phyloP scores from a whole-genome alignment of 2,113 vertebrate genomes.

The Merops nubicus region DNA sequence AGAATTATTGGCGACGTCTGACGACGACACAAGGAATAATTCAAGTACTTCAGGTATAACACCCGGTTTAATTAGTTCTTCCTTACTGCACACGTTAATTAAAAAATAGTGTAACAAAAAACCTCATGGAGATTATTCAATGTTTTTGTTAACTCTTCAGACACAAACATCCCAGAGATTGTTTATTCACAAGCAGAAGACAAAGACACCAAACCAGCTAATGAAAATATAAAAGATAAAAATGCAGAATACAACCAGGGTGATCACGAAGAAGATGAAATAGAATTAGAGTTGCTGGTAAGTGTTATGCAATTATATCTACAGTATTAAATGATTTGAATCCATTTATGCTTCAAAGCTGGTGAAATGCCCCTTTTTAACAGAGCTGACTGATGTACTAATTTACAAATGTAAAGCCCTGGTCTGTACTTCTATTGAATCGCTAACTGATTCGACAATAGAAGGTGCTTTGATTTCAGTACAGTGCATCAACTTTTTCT shows the following conservation, averaged over 20 bases:
- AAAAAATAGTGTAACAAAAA: constrained; percentile 6
- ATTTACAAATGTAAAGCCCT: constrained; percentile 70
- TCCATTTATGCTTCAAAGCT: constrained; percentile 71
- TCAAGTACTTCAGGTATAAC: constrained; percentile 73
- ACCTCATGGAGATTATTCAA: neutral
- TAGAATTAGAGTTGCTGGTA: constrained; percentile 80
- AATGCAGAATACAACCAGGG: constrained; percentile 46
- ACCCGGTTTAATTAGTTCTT: constrained; percentile 37
- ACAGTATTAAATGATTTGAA: constrained; percentile 66
- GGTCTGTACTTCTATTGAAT: constrained; percentile 50
- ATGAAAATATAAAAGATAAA: constrained; percentile 65
- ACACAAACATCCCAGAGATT: constrained; percentile 71
- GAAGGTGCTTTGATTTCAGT: constrained; percentile 69
- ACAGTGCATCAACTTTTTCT: constrained; percentile 61
- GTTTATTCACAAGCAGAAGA: constrained; percentile 73
- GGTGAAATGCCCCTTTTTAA: constrained; percentile 62
- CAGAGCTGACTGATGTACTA: constrained; percentile 66
- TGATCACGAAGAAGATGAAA: constrained; percentile 71
- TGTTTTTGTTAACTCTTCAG: constrained; percentile 73
- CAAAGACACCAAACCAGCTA: constrained; percentile 45
- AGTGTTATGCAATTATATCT: constrained; percentile 75
- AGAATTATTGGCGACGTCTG: constrained; percentile 62
- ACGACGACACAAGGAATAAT: constrained; percentile 65
- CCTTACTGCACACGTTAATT: constrained; percentile 35
- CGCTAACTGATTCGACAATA: constrained; percentile 65